Base-by-base conservation (phyloP, 1,140 invertebrate species). In the Brachionus sp. region DNA sequence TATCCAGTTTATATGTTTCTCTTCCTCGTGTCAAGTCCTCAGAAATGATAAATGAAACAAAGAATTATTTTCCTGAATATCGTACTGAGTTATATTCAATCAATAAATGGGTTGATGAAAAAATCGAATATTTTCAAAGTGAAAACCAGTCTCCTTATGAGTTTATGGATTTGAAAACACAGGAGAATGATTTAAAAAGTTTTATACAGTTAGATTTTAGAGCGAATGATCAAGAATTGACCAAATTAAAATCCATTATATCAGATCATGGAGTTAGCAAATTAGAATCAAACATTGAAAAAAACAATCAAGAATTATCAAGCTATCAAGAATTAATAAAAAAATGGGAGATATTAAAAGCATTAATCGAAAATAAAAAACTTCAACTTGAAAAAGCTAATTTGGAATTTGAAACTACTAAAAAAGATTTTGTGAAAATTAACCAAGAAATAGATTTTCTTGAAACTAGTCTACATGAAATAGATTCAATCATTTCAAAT, bases 1-100 rank as follows among this genome's bases (percentile, higher is more conserved):
- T 99, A 85, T 98, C 97, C 84, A 98, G 96, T 39, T 91, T 99
- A 86, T 98, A 99, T 90, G 96, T 99, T 90, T 95, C 96, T 82
- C 98, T 98, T 92, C 96, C 88, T 62, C 50, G 12, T 23, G 19
- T 25, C 5, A 75, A 75, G 6, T n/a, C 12, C 7, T 13, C 7
- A 13, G 19, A 9, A 46, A 75, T 23, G 16, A 35, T 75, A 50
- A 42, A 23, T 0, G 16, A 73, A 73, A 19, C 7, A 35, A 10
- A 33, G 9, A 42, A 39, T 16, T 1, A n/a, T 35, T 70, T 16
- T 70, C 3, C 42, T 19, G 37, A 70, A 6, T 70, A 39, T 39
- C 5, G n/a, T n/a, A 19, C 37, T 16, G 16, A 39, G 5, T 3
- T 9, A 9, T 19, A 23, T 37, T 39, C 29, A 9, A 6, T 70